A percentile compares a stretch with the other conserved stretches of the same genome.
Conservation (phyloP, 2,797 vertebrate genomes). For the Smutsia gigantea region DNA sequence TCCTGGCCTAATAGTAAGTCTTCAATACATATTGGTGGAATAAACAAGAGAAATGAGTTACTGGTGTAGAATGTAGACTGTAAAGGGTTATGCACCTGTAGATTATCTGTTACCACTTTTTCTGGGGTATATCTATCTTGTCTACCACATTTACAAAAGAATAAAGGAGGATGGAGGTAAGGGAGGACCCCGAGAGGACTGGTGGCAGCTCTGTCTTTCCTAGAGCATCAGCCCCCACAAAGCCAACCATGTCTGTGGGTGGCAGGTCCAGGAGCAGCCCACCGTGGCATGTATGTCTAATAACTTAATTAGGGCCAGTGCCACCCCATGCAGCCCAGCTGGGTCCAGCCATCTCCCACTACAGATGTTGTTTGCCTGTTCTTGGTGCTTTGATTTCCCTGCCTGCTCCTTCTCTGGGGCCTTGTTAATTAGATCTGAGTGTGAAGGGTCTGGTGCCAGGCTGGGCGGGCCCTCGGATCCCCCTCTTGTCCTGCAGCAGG, state of each 20-base stretch:
- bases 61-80: neutral
- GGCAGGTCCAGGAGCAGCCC: accelerated
- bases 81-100: neutral
- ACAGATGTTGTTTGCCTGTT: neutral
- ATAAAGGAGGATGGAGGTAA: neutral
- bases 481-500: neutral
- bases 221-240: neutral
- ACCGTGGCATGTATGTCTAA: accelerated
- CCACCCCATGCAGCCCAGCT: accelerated
- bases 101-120: neutral
- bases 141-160: neutral
- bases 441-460: neutral
- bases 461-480: neutral
- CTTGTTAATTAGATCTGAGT: neutral
- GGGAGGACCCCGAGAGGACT: neutral
- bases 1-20: neutral
- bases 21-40: neutral
- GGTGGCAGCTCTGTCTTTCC: neutral
- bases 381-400: neutral
- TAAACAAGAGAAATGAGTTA: neutral
- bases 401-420: neutral
- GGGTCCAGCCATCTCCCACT: neutral
- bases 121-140: neutral
- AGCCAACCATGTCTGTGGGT: neutral
- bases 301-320: neutral